Base-by-base conservation (phyloP, 2,797 vertebrate genomes). In the Aplochiton taeniatus region DNA sequence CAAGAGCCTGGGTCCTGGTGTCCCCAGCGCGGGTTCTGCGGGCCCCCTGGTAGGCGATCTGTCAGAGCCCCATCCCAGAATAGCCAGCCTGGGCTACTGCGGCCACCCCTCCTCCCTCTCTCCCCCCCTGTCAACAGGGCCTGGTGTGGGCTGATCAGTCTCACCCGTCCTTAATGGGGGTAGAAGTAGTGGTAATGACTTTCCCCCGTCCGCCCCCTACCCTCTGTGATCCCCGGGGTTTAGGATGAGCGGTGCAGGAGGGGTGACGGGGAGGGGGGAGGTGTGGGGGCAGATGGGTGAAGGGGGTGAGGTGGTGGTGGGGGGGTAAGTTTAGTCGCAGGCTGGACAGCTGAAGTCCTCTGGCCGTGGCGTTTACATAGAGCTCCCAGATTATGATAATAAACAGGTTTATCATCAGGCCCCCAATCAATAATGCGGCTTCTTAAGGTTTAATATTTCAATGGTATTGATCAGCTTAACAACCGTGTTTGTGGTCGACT, bases 381-480 rank as follows among this genome's bases (percentile, higher is more conserved):
- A 90, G 81, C 84, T 73, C 76, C 65, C 85, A 85, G 87, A 90
- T 89, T 87, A 87, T 93, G 92, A 94, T 95, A 95, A 95, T 96
- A 96, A 98, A 98, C 94, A 91, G 89, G 95, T 98, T 96, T 95
- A 98, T 96, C 95, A 96, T 95, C 90, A 91, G 92, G 89, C 92
- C 90, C 82, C 85, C 88, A 91, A 95, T 98, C 96, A 94, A 97
- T 98, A 95, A 87, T 92, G 96, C 83, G 93, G 96, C 94, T 96
- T 95, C 94, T 90, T 93, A 93, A 95, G 93, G 93, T 96, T 95
- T 95, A 95, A 96, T 96, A 97, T 98, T 97, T 98, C 93, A 92
- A 92, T 93, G 91, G 87, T 96, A 99, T 99, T 93, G 96, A 98
- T 97, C 94, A 94, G 91, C 89, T 91, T 94, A 95, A 95, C 94